Percentiles rank a stretch among this genome's conserved stretches.
Evolutionary conservation across 2,888 invertebrate genomes (phyloP).

Genomic region (Cheilosia impressa): DNA sequence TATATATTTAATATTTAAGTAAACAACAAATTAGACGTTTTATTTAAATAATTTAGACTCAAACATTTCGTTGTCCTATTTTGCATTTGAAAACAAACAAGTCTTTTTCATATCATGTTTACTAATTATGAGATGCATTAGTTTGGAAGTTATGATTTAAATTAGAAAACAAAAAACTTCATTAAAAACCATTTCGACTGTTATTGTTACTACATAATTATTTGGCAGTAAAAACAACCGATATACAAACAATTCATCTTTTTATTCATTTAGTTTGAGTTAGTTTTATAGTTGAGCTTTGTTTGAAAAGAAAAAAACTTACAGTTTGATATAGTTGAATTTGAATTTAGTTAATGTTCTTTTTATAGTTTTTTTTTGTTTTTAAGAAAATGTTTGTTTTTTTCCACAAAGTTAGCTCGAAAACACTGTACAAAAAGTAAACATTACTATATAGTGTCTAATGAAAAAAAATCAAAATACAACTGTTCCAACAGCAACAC

Average conservation of each 20-base stretch:
- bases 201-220: conserved; percentile 57
- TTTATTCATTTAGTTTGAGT: conserved; percentile 42
- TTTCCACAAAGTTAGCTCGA: conserved; percentile 59
- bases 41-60: conserved; percentile 66
- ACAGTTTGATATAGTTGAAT: conserved; percentile 53
- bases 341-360: conserved; percentile 47
- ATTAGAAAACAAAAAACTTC: conserved; percentile 66
- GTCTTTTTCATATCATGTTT: conserved; percentile 63
- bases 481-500: conserved; percentile 30
- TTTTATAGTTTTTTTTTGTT: conserved; percentile 13
- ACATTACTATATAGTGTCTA: conserved; percentile 19
- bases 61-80: conserved; percentile 68
- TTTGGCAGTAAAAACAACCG: conserved; percentile 54
- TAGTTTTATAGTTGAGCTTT: conserved; percentile 55
- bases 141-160: conserved; percentile 63
- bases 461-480: conserved; percentile 14
- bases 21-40: conserved; percentile 57
- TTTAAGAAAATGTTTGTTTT: conserved; percentile 7
- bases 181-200: conserved; percentile 61
- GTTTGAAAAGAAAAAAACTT: conserved; percentile 37
- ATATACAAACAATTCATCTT: conserved; percentile 24
- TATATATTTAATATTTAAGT: conserved; percentile 61
- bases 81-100: conserved; percentile 66
- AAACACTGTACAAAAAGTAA: conserved; percentile 57
- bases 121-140: conserved; percentile 70